These are phyloP conservation scores for Mormyrus iriodes DNA, from an alignment of 2,113 vertebrate species.

Conservation along the genomic window DNA sequence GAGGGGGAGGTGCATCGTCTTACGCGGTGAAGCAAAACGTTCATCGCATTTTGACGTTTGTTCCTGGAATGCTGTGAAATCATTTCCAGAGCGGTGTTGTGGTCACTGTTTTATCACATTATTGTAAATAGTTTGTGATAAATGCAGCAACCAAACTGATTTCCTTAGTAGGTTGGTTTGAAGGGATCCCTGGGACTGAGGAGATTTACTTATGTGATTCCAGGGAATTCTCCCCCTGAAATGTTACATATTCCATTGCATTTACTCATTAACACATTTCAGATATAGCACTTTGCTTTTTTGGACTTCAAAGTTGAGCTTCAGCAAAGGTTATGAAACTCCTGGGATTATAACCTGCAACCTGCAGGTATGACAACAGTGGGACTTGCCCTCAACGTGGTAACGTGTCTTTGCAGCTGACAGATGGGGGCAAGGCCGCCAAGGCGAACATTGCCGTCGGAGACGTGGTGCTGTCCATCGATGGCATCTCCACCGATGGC, in stretches of 20 bases:
- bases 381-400: conserved; percentile 7
- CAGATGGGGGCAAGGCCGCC: conserved; percentile 81
- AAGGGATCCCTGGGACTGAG: background rate
- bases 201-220: background rate
- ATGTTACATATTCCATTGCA: background rate
- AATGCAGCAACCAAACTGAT: background rate
- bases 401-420: conserved; percentile 67
- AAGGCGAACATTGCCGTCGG: conserved; percentile 77
- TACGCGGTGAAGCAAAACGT: background rate
- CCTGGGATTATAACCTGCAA: background rate
- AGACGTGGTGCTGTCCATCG: conserved; percentile 85
- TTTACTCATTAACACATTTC: background rate
- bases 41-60: background rate
- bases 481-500: conserved; percentile 79
- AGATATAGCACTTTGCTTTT: background rate
- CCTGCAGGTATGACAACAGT: background rate
- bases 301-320: background rate
- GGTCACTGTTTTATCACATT: background rate
- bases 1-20: background rate
- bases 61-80: background rate
- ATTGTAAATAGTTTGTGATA: background rate
- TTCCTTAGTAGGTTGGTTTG: background rate
- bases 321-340: background rate
- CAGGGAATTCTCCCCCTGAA: background rate
- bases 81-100: background rate